Conservation (phyloP, 2,888 invertebrate genomes). For the Apotomis capreana region DNA sequence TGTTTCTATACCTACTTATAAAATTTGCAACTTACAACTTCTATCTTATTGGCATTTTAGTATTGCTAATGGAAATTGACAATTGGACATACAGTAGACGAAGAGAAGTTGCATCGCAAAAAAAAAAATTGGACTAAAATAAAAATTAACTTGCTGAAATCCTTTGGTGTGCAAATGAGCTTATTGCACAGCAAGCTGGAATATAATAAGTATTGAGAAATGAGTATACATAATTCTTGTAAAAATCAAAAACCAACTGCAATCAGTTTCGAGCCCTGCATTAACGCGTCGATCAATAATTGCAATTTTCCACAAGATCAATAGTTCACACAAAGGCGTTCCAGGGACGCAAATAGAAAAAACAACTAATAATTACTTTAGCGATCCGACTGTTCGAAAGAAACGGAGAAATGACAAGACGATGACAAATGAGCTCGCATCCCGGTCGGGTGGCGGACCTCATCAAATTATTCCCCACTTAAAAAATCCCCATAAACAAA, state of each 20-base stretch:
- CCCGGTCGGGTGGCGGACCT: conserved; percentile 83
- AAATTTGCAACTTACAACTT: too few species aligned
- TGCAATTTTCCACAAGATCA: conserved; percentile 51
- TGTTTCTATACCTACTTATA: too few species aligned
- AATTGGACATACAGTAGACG: too few species aligned
- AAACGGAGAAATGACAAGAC: conserved; percentile 84
- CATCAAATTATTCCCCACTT: conserved; percentile 83
- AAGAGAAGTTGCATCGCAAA: too few species aligned
- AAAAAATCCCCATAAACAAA: conserved; percentile 83
- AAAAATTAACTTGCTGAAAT: too few species aligned
- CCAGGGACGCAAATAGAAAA: conserved; percentile 62
- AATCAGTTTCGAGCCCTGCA: background rate
- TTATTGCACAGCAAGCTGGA: too few species aligned
- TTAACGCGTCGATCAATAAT: conserved; percentile 12
- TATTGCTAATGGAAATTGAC: too few species aligned
- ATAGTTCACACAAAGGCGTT: conserved; percentile 52
- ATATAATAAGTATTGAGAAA: too few species aligned
- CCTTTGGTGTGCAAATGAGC: too few species aligned
- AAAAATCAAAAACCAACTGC: conserved; percentile 4
- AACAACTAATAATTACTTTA: conserved; percentile 80
- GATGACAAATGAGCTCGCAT: conserved; percentile 82
- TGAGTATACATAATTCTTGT: background rate
- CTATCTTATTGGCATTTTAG: too few species aligned
- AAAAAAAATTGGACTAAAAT: too few species aligned
- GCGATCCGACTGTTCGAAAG: conserved; percentile 80